Evolutionary conservation across 2,113 vertebrate genomes (phyloP).

Genomic region (Ivindomyrus marchei): DNA sequence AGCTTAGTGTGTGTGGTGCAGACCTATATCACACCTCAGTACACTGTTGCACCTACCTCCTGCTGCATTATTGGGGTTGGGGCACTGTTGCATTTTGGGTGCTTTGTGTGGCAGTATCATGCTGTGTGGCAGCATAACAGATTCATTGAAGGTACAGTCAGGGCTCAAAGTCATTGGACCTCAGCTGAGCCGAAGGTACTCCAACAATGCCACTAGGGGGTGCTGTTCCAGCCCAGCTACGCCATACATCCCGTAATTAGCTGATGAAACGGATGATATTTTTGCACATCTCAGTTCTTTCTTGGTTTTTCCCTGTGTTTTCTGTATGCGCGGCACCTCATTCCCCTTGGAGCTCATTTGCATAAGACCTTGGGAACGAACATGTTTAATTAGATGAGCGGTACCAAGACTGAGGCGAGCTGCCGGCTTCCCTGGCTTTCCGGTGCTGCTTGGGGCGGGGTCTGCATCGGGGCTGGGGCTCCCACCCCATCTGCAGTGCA

Average conservation of each 20-base stretch:
- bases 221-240: conserved; percentile 61
- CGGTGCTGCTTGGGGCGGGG: not conserved
- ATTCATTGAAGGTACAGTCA: not conserved
- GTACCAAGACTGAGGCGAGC: not conserved
- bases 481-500: conserved; percentile 27
- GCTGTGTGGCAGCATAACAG: not conserved
- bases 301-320: conserved; percentile 61
- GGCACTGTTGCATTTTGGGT: not conserved
- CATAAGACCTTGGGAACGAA: conserved; percentile 74
- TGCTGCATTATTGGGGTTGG: not conserved
- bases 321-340: conserved; percentile 59
- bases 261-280: conserved; percentile 70
- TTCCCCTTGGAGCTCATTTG: conserved; percentile 66
- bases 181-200: not conserved
- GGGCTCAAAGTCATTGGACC: not conserved
- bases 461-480: not conserved
- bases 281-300: conserved; percentile 59
- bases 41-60: not conserved
- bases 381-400: conserved; percentile 70
- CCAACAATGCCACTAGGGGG: conserved; percentile 26
- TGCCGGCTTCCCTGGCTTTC: not conserved
- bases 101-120: not conserved
- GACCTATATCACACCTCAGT: not conserved
- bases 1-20: not conserved
- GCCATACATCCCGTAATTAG: conserved; percentile 64